Conservation (phyloP, 1,140 invertebrate genomes). For the Drepana arcuata region DNA sequence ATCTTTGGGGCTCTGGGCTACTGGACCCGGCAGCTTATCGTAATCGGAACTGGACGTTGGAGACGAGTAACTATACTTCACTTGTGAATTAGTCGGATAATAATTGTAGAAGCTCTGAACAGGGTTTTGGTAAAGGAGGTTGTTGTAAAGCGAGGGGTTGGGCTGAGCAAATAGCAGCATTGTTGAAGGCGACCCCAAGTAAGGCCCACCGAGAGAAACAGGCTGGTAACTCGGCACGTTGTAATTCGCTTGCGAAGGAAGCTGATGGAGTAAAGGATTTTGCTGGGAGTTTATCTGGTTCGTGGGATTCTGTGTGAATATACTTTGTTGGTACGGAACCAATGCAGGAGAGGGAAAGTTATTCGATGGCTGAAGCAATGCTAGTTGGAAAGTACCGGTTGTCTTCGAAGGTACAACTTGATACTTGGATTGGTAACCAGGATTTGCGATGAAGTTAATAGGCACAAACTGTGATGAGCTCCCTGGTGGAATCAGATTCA, state of each 20-base stretch:
- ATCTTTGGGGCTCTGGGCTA: slow-evolving; percentile 34
- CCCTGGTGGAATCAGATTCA: slow-evolving; percentile 24
- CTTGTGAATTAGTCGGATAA: slow-evolving; percentile 50
- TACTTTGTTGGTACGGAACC: slow-evolving; percentile 33
- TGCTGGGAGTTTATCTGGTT: neutral
- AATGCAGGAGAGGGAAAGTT: slow-evolving; percentile 24
- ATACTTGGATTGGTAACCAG: slow-evolving; percentile 56
- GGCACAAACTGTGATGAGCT: slow-evolving; percentile 44
- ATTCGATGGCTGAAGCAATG: slow-evolving; percentile 37
- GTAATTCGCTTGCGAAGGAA: slow-evolving; percentile 30
- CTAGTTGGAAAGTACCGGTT: slow-evolving; percentile 41
- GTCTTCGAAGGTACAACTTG: slow-evolving; percentile 41
- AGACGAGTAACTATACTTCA: slow-evolving; percentile 33
- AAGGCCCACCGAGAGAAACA: slow-evolving; percentile 24
- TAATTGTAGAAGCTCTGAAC: slow-evolving; percentile 57
- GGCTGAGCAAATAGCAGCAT: slow-evolving; percentile 52
- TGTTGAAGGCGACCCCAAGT: slow-evolving; percentile 41
- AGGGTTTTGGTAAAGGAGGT: slow-evolving; percentile 40
- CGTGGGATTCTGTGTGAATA: slow-evolving; percentile 12
- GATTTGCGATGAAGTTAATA: slow-evolving; percentile 48
- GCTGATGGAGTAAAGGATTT: slow-evolving; percentile 8
- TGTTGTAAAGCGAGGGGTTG: slow-evolving; percentile 45
- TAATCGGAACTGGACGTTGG: slow-evolving; percentile 32
- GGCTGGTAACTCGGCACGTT: slow-evolving; percentile 38
- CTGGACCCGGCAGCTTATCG: slow-evolving; percentile 36